Percentiles rank a stretch among this genome's conserved stretches.
Conservation (phyloP, 2,797 vertebrate species). For the Ispidina lecontei region DNA sequence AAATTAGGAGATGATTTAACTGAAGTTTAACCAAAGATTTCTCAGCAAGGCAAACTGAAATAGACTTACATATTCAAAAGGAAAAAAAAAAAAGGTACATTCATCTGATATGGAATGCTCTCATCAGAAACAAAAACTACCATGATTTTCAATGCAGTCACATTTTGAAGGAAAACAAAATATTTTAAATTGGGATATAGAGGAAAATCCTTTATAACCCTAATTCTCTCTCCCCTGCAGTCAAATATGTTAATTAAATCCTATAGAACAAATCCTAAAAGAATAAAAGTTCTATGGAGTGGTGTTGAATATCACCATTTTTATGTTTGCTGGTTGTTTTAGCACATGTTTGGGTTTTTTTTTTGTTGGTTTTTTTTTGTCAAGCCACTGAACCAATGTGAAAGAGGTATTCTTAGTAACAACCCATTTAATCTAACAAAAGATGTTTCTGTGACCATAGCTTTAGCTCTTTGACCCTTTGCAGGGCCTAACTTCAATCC, state of each 20-base stretch:
- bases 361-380: not conserved
- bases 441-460: not conserved
- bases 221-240: not conserved
- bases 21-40: not conserved
- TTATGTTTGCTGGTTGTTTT: not conserved
- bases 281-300: not conserved
- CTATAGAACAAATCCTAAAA: not conserved
- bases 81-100: not conserved
- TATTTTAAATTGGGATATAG: not conserved
- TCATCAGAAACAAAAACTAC: not conserved
- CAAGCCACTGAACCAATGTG: not conserved
- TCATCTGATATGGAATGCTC: not conserved
- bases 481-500: not conserved
- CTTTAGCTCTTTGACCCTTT: not conserved
- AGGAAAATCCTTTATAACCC: not conserved
- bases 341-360: not conserved
- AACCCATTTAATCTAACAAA: not conserved
- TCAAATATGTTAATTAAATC: not conserved
- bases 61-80: not conserved
- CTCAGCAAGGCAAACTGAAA: not conserved
- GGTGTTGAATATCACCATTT: not conserved
- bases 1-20: not conserved
- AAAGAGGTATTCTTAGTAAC: not conserved
- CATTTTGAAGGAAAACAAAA: not conserved
- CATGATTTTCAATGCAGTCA: not conserved